Percentiles rank a stretch among this genome's conserved stretches.
Evolutionary conservation across 2,797 vertebrate genomes (phyloP).

Genomic region (Phylloscopus collybita): DNA sequence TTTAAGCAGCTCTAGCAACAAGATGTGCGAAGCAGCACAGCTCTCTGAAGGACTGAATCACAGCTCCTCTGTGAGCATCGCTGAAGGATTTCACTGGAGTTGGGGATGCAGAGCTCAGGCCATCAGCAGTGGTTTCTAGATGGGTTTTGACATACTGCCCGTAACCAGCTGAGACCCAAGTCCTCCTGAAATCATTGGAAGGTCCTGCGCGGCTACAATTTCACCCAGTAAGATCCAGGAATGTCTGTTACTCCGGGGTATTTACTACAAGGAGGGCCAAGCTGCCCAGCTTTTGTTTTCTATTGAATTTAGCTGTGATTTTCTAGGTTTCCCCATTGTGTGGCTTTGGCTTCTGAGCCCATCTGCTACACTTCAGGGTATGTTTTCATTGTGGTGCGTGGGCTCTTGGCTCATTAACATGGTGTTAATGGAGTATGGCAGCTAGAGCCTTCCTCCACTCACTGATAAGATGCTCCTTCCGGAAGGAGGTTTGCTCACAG

Average conservation of each 20-base stretch:
- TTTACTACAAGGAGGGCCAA: constrained; percentile 29
- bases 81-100: neutral
- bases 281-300: constrained; percentile 37
- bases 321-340: constrained; percentile 39
- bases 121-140: neutral
- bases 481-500: constrained; percentile 63
- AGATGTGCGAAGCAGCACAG: neutral
- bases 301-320: constrained; percentile 29
- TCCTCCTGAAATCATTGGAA: neutral
- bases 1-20: neutral
- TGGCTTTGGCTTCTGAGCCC: constrained; percentile 65
- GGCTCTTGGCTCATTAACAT: constrained; percentile 63
- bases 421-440: constrained; percentile 71
- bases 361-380: constrained; percentile 70
- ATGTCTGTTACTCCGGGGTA: neutral
- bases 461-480: constrained; percentile 44
- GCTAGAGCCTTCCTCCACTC: constrained; percentile 55
- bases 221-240: neutral
- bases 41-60: neutral
- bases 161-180: neutral
- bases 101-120: rapidly evolving
- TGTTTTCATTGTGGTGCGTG: constrained; percentile 55
- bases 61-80: neutral
- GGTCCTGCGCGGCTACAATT: neutral
- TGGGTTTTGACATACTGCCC: neutral